phyloP scores from a whole-genome alignment of 92 coral and sea anemone species.

The Anthopleura xanthogrammica region DNA sequence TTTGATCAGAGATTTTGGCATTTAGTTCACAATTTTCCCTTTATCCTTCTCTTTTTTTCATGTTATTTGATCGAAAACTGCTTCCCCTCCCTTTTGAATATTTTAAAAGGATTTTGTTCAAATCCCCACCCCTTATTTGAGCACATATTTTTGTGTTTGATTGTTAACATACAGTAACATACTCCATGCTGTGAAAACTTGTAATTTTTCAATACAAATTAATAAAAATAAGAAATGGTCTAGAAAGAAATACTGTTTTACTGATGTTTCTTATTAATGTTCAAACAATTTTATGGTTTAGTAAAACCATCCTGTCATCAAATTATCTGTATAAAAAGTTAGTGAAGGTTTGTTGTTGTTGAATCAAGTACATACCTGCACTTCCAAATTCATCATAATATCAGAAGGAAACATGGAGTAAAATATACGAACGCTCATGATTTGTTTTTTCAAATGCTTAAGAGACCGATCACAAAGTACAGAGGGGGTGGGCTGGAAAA shows the following conservation, averaged over 20 bases:
- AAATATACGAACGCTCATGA: too few species aligned
- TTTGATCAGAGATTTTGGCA: too few species aligned
- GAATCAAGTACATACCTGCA: too few species aligned
- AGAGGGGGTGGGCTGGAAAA: not conserved
- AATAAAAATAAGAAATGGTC: not conserved
- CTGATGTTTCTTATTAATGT: not conserved
- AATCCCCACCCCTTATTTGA: not conserved
- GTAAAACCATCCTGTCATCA: not conserved
- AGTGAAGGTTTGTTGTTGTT: not conserved
- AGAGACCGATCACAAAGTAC: not conserved
- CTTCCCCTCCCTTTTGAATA: too few species aligned
- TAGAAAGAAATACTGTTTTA: not conserved
- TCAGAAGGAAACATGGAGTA: too few species aligned
- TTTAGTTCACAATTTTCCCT: too few species aligned
- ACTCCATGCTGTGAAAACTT: not conserved
- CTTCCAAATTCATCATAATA: too few species aligned
- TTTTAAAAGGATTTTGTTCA: too few species aligned
- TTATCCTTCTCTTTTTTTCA: too few species aligned
- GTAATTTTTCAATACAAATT: not conserved
- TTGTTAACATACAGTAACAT: too few species aligned
- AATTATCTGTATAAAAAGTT: too few species aligned
- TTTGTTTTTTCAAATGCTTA: not conserved
- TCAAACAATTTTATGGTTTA: not conserved
- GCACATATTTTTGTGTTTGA: not conserved
- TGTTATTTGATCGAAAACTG: too few species aligned